Evolutionary conservation across 2,888 invertebrate species (phyloP).

Genomic region (Ennomos fuscantarius): DNA sequence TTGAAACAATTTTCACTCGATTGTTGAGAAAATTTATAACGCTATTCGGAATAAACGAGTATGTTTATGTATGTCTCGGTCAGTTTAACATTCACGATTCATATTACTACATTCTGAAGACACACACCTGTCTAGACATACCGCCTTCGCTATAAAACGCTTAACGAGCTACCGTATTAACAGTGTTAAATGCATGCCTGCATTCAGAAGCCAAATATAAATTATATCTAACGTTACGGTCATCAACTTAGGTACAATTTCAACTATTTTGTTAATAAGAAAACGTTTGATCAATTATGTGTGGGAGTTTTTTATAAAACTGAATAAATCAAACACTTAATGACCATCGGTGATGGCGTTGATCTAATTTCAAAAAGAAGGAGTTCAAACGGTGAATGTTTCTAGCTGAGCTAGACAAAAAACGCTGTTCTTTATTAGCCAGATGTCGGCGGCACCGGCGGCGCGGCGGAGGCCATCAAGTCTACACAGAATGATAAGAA

Average conservation of each 20-base stretch:
- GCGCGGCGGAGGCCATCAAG: background rate
- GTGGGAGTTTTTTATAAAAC: conserved; percentile 21
- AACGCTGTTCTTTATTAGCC: conserved; percentile 1
- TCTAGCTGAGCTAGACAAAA: conserved; percentile 4
- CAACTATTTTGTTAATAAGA: conserved; percentile 30
- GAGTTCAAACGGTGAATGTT: background rate
- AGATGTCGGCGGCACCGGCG: background rate
- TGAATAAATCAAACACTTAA: conserved; percentile 19
- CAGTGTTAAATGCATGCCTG: conserved; percentile 48
- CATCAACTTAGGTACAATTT: conserved; percentile 32
- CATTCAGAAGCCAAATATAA: conserved; percentile 35
- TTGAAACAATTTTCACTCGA: conserved; percentile 2
- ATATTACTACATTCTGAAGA: conserved; percentile 45
- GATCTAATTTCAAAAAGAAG: conserved; percentile 8
- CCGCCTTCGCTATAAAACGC: conserved; percentile 45
- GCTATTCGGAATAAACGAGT: conserved; percentile 58
- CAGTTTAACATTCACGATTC: conserved; percentile 62
- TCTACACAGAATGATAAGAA: conserved; percentile 27
- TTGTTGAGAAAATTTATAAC: conserved; percentile 47
- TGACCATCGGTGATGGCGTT: conserved; percentile 3
- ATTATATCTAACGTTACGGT: conserved; percentile 33
- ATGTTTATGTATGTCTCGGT: conserved; percentile 57
- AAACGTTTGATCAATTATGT: conserved; percentile 28
- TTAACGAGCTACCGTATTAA: conserved; percentile 45
- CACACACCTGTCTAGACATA: conserved; percentile 51